phyloP scores from a whole-genome alignment of 2,797 vertebrate genomes.

The Sternotherus odoratus region DNA sequence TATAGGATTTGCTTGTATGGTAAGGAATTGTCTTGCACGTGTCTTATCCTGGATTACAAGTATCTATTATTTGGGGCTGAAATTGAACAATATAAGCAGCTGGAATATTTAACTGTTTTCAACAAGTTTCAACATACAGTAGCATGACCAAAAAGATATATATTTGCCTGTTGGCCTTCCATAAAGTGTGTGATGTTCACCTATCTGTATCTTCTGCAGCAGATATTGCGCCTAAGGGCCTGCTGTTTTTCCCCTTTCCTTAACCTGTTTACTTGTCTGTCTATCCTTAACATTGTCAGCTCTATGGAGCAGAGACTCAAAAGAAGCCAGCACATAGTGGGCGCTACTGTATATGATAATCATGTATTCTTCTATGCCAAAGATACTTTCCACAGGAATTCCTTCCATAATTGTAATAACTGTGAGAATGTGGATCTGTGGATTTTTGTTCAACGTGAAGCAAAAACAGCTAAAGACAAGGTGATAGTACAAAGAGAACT shows the following conservation, averaged over 20 bases:
- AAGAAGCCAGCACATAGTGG: too few relatives aligned
- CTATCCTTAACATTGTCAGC: not conserved
- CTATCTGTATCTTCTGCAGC: not conserved
- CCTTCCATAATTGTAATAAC: not conserved
- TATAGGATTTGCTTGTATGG: not conserved
- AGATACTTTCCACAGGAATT: too few relatives aligned
- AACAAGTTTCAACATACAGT: not conserved
- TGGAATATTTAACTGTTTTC: not conserved
- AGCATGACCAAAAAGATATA: not conserved
- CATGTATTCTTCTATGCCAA: too few relatives aligned
- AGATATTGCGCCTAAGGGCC: not conserved
- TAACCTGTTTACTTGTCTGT: not conserved
- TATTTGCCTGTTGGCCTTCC: not conserved
- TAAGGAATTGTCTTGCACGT: not conserved
- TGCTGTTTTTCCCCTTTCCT: not conserved
- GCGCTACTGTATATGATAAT: too few relatives aligned
- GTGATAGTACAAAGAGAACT: not conserved
- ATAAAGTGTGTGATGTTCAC: not conserved
- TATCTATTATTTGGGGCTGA: not conserved
- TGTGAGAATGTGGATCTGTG: not conserved
- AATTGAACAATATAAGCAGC: not conserved
- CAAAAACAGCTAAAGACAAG: not conserved
- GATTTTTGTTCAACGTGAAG: not conserved
- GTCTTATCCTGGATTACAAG: not conserved
- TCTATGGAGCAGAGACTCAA: too few relatives aligned